Base-by-base conservation (phyloP, 2,113 vertebrate species). In the Rhabdomys dilectus region DNA sequence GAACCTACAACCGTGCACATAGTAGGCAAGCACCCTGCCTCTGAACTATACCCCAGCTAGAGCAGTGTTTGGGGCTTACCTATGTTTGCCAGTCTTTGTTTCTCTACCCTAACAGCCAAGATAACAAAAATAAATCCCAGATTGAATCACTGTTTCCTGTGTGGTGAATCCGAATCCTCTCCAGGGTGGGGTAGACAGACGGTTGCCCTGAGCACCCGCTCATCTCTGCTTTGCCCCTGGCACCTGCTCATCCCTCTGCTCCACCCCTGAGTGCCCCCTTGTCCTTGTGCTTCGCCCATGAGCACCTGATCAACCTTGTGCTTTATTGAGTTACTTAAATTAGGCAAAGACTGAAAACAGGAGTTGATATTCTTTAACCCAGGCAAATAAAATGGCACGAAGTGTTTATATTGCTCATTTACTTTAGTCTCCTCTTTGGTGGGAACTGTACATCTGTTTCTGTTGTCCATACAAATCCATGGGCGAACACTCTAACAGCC, bases 11-110 rank as follows among this genome's bases (percentile, higher is more conserved):
- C 36, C 53, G 39, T 60, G 56, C 22, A 56, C 51, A 13, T 15
- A 56, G 56, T 26, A 39, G 10, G 19, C 12, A 60, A 26, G 34
- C 56, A 82, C 21, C n/a, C 10, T 8, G n/a, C 21, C 56, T 26
- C 56, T 60, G 80, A 16, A 22, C 80, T 26, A 15, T n/a, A 22
- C 21, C 53, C 36, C 53, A 60, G 36, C 36, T 31, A 64, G n/a
- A 85, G 77, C 26, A 42, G 2, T 94, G 12, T 86, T 48, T 24
- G 45, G 0, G n/a, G 16, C 21, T 56, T 51, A 53, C 10, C 36
- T 56, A 5, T 39, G 15, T 87, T 94, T 89, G 51, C 68, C 58
- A 87, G 1, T 5, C 53, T 92, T 97, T 95, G 60, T 62, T 56
- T 89, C 56, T 48, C 19, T 53, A 24, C 86, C 31, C 51, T n/a